Conservation (phyloP, 2,888 invertebrate species). For the Leptinotarsa rubiginosa region DNA sequence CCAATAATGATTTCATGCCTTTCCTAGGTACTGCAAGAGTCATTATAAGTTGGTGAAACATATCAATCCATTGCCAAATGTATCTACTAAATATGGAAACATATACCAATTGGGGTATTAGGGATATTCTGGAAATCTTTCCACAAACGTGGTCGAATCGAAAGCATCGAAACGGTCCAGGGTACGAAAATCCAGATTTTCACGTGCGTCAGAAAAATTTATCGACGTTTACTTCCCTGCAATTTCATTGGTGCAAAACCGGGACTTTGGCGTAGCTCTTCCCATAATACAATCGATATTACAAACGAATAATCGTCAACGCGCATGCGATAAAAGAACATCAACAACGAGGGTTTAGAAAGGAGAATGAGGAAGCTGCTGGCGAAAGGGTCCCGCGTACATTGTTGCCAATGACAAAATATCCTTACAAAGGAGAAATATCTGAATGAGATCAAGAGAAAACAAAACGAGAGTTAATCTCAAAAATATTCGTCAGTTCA, state of each 20-base stretch:
- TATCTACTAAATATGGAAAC: no score
- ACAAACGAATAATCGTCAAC: not conserved
- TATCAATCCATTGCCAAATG: no score
- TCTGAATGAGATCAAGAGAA: not conserved
- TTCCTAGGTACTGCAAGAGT: no score
- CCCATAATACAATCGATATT: conserved; percentile 11
- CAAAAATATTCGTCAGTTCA: no score
- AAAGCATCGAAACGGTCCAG: not conserved
- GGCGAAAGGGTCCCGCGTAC: not conserved
- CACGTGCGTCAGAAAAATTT: not conserved
- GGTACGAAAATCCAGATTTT: not conserved
- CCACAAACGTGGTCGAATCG: no score
- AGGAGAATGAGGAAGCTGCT: conserved; percentile 6
- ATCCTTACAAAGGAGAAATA: not conserved
- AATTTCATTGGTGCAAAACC: conserved; percentile 26
- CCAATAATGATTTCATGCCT: no score
- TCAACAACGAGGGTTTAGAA: not conserved
- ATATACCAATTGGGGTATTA: no score
- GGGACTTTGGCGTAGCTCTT: conserved; percentile 2
- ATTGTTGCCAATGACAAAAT: not conserved
- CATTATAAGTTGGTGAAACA: no score
- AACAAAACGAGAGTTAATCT: no score
- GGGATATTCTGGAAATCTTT: not conserved
- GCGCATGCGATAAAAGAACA: conserved; percentile 7
- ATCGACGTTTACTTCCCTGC: conserved; percentile 7